Conservation (phyloP, 2,113 vertebrate species). For the Periophthalmus modestus region DNA sequence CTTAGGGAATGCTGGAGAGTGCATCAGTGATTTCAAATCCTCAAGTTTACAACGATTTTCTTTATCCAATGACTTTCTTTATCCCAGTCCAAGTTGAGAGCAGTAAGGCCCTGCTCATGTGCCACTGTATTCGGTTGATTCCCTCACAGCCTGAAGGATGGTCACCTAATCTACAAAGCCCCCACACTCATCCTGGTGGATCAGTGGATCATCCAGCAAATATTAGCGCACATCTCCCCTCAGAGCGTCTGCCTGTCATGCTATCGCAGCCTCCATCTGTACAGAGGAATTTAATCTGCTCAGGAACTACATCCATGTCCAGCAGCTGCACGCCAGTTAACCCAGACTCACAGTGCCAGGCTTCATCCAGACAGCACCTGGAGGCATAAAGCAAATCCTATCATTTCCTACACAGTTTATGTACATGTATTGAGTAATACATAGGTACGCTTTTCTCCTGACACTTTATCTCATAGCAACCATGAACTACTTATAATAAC, state of each 20-base stretch:
- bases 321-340: slow-evolving; percentile 23
- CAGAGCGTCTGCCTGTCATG: slow-evolving; percentile 28
- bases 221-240: slow-evolving; percentile 57
- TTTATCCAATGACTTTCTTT: slow-evolving; percentile 27
- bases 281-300: slow-evolving; percentile 36
- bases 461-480: too few species aligned
- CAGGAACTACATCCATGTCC: slow-evolving; percentile 28
- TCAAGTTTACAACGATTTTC: slow-evolving; percentile 27
- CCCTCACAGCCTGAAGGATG: slow-evolving; percentile 44
- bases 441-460: neutral
- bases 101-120: slow-evolving; percentile 44
- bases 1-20: slow-evolving; percentile 30
- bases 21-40: slow-evolving; percentile 41
- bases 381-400: neutral
- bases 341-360: slow-evolving; percentile 21
- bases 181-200: slow-evolving; percentile 55
- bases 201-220: slow-evolving; percentile 70
- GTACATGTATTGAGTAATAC: neutral
- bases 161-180: slow-evolving; percentile 61
- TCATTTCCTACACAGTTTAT: neutral
- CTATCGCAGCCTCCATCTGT: slow-evolving; percentile 17
- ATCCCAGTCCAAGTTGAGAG: slow-evolving; percentile 21
- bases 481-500: too few species aligned
- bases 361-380: neutral
- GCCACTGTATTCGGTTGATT: slow-evolving; percentile 50